phyloP scores from a whole-genome alignment of 2,113 vertebrate genomes.

The Noturus placidus region DNA sequence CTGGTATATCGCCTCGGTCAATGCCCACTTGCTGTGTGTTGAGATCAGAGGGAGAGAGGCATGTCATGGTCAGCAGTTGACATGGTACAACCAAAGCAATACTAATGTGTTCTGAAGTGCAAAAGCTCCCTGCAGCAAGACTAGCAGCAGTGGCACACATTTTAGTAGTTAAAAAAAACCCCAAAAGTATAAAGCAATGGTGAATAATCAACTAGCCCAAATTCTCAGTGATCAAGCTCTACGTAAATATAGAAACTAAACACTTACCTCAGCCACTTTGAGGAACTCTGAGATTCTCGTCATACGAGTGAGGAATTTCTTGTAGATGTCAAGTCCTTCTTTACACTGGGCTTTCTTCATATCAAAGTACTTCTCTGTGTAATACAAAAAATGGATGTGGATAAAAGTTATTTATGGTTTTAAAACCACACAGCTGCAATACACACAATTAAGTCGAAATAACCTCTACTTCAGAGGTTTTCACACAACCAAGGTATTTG shows the following conservation, averaged over 20 bases:
- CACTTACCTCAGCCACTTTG: slow-evolving; percentile 91
- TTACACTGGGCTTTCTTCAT: slow-evolving; percentile 98
- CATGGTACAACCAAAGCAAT: not conserved
- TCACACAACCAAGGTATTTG: slow-evolving; percentile 23
- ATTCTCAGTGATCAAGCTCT: not conserved
- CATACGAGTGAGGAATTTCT: slow-evolving; percentile 96
- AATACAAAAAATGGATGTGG: slow-evolving; percentile 40
- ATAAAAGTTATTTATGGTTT: not conserved
- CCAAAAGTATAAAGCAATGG: not conserved
- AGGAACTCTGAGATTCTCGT: slow-evolving; percentile 95
- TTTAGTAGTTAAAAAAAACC: not conserved
- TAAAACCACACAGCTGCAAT: not conserved
- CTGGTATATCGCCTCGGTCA: slow-evolving; percentile 94
- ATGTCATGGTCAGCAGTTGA: not conserved
- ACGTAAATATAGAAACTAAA: not conserved
- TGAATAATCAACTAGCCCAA: not conserved
- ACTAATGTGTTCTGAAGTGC: not conserved
- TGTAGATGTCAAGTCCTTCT: slow-evolving; percentile 95
- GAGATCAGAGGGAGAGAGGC: slow-evolving; percentile 4
- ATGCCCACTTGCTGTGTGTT: slow-evolving; percentile 91
- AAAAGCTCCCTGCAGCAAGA: not conserved
- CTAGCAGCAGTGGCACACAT: not conserved
- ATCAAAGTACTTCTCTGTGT: slow-evolving; percentile 93
- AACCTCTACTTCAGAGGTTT: not conserved
- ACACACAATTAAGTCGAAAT: not conserved